phyloP scores from a whole-genome alignment of 37 sponge, comb jelly and placozoan genomes.

The Tethya wilhelma region DNA sequence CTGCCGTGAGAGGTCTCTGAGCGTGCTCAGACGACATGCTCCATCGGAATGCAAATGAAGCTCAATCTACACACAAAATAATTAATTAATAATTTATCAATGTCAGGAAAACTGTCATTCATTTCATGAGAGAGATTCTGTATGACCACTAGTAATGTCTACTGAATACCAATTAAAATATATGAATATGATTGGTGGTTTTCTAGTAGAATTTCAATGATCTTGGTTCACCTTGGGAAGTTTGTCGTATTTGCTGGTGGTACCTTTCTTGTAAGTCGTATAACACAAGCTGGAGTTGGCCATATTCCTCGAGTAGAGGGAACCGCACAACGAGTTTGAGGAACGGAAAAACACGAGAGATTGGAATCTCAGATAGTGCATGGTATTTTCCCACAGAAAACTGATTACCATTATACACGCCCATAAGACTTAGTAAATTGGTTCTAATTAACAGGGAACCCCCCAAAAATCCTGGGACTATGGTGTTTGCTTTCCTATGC shows the following conservation, averaged over 20 bases:
- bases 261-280: not conserved
- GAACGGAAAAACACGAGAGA: too few species aligned
- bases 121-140: too few species aligned
- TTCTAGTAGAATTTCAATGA: too few species aligned
- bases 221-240: conserved; percentile 24
- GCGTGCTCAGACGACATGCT: conserved; percentile 66
- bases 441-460: not conserved
- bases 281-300: too few species aligned
- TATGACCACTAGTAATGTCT: too few species aligned
- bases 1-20: conserved; percentile 56
- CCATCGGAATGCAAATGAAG: conserved; percentile 91
- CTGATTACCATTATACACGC: not conserved
- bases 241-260: not conserved
- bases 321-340: too few species aligned
- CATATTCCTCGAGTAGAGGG: too few species aligned
- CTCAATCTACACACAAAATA: too few species aligned
- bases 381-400: not conserved
- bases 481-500: conserved; percentile 81
- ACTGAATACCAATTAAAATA: too few species aligned
- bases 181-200: too few species aligned
- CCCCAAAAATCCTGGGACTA: not conserved
- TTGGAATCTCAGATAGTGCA: not conserved
- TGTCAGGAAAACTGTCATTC: too few species aligned
- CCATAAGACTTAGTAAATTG: not conserved
- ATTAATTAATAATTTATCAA: too few species aligned